These are phyloP conservation scores for Boleophthalmus pectinirostris DNA, from an alignment of 2,113 vertebrate species.

Conservation along the genomic window DNA sequence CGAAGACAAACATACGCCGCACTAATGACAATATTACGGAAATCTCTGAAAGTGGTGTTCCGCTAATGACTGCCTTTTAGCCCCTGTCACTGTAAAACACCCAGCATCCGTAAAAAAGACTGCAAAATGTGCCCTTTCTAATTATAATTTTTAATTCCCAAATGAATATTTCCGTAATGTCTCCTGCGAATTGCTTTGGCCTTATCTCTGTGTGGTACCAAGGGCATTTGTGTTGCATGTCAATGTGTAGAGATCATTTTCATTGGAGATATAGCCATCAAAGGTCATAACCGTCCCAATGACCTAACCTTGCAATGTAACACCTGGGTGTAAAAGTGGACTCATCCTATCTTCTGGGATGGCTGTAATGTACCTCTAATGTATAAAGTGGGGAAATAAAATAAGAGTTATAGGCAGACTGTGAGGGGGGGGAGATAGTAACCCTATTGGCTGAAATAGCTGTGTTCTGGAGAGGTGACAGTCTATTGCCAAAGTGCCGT, in stretches of 20 bases:
- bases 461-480: conserved; percentile 80
- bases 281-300: conserved; percentile 75
- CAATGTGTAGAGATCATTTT: conserved; percentile 72
- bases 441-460: conserved; percentile 73
- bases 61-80: conserved; percentile 17
- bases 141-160: conserved; percentile 68
- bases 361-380: conserved; percentile 77
- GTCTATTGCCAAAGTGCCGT: conserved; percentile 79
- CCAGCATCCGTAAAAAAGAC: conserved; percentile 22
- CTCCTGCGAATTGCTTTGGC: conserved; percentile 60
- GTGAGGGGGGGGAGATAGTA: conserved; percentile 58
- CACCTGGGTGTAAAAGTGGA: conserved; percentile 78
- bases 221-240: conserved; percentile 68
- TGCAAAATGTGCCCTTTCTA: conserved; percentile 53
- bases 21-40: conserved; percentile 8
- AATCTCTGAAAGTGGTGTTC: conserved; percentile 18
- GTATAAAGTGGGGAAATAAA: conserved; percentile 77
- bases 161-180: conserved; percentile 72
- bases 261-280: conserved; percentile 70
- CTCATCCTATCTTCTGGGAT: conserved; percentile 76
- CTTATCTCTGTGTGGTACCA: conserved; percentile 61
- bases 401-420: conserved; percentile 72
- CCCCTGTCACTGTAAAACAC: conserved; percentile 23
- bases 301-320: conserved; percentile 80
- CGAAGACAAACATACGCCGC: conserved; percentile 38